phyloP scores from a whole-genome alignment of 2,113 vertebrate genomes.

The Anarrhichthys ocellatus region DNA sequence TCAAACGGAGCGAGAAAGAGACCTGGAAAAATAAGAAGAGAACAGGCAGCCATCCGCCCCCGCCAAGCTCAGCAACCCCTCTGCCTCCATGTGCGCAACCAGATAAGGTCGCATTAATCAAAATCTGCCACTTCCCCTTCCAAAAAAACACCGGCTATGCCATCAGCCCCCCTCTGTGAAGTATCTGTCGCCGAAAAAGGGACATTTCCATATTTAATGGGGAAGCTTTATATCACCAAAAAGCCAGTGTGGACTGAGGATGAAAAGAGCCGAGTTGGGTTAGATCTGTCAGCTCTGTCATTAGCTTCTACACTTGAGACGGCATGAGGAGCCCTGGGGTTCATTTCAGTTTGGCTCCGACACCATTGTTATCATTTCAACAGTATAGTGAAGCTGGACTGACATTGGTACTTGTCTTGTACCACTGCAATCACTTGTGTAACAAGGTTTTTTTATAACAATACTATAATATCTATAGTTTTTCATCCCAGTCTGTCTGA shows the following conservation, averaged over 20 bases:
- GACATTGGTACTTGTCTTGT: slow-evolving; percentile 15
- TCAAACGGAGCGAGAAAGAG: slow-evolving; percentile 43
- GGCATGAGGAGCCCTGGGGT: slow-evolving; percentile 43
- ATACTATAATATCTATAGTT: background rate
- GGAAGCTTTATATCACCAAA: slow-evolving; percentile 92
- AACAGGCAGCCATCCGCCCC: slow-evolving; percentile 78
- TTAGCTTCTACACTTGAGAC: slow-evolving; percentile 61
- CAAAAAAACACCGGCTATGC: slow-evolving; percentile 71
- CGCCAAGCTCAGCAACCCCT: slow-evolving; percentile 78
- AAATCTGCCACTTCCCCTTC: slow-evolving; percentile 83
- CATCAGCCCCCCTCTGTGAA: slow-evolving; percentile 82
- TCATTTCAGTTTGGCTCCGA: slow-evolving; percentile 48
- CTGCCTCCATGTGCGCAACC: slow-evolving; percentile 87
- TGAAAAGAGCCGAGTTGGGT: slow-evolving; percentile 56
- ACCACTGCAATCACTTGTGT: background rate
- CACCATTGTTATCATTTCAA: slow-evolving; percentile 55
- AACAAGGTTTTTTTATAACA: background rate
- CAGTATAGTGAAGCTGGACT: slow-evolving; percentile 29
- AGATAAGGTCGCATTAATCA: slow-evolving; percentile 96
- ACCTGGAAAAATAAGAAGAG: slow-evolving; percentile 56
- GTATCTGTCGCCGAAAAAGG: slow-evolving; percentile 88
- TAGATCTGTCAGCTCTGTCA: slow-evolving; percentile 70
- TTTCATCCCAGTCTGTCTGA: background rate
- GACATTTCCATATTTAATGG: slow-evolving; percentile 97
- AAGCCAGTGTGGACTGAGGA: slow-evolving; percentile 72